A percentile compares a stretch with the other conserved stretches of the same genome.
Evolutionary conservation across 2,113 vertebrate species (phyloP).

Genomic region (Lipophrys pholis): DNA sequence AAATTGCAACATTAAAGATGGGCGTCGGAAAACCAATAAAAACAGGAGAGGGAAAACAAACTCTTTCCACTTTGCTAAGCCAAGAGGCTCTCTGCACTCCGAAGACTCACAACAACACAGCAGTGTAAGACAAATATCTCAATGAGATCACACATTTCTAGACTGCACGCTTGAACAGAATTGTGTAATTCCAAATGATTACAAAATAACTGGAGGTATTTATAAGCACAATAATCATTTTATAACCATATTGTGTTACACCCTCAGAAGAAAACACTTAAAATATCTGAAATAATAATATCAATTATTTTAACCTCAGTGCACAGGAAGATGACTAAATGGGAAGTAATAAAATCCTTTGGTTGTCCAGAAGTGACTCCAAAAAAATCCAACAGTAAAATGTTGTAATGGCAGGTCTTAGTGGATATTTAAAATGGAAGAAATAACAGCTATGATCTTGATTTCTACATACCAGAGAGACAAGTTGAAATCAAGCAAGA

Average conservation of each 20-base stretch:
- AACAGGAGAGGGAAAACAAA: slow-evolving; percentile 29
- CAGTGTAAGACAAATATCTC: not conserved
- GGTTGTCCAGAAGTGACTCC: not conserved
- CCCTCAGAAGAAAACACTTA: slow-evolving; percentile 6
- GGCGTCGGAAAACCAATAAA: slow-evolving; percentile 28
- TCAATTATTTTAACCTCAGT: slow-evolving; percentile 13
- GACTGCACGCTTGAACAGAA: not conserved
- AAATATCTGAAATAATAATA: slow-evolving; percentile 24
- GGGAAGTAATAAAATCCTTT: not conserved
- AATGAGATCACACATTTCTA: not conserved
- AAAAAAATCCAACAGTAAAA: slow-evolving; percentile 8
- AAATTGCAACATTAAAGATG: slow-evolving; percentile 32
- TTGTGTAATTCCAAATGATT: slow-evolving; percentile 21
- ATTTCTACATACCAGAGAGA: not conserved
- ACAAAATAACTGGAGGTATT: not conserved
- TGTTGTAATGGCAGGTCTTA: not conserved
- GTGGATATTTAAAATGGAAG: too few relatives aligned
- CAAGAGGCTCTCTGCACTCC: not conserved
- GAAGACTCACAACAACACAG: slow-evolving; percentile 20
- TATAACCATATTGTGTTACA: slow-evolving; percentile 9
- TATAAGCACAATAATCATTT: slow-evolving; percentile 2
- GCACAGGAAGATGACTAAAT: not conserved
- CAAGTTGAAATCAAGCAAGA: slow-evolving; percentile 1
- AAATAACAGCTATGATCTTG: too few relatives aligned
- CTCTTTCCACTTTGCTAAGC: not conserved